Conservation (phyloP, 2,113 vertebrate species). For the Propithecus coquereli region DNA sequence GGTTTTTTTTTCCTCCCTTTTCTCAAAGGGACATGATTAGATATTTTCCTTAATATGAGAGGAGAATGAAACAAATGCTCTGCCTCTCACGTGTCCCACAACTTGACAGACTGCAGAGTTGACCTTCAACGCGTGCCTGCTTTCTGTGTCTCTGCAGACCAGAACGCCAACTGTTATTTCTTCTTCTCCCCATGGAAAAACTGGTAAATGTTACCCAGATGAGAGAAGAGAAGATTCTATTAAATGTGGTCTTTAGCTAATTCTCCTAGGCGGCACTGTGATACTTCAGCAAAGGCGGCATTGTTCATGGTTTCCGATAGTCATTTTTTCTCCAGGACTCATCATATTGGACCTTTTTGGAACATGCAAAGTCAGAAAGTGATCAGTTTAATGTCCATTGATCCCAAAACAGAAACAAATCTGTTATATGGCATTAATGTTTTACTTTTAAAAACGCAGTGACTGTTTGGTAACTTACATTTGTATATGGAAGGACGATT, state of each 20-base stretch:
- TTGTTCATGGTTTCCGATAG: background rate
- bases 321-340: background rate
- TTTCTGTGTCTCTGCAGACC: constrained; percentile 31
- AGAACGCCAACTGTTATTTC: constrained; percentile 33
- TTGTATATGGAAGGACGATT: background rate
- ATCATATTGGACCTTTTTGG: background rate
- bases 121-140: constrained; percentile 40
- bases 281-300: background rate
- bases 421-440: background rate
- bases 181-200: background rate
- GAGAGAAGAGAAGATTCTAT: constrained; percentile 12
- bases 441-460: background rate
- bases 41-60: background rate
- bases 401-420: background rate
- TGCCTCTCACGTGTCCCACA: background rate
- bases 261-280: background rate
- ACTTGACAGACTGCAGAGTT: constrained; percentile 20
- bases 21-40: background rate
- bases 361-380: background rate
- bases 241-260: background rate
- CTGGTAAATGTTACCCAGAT: constrained; percentile 35
- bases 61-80: constrained; percentile 10
- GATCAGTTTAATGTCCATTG: background rate
- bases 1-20: background rate
- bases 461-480: background rate